A percentile compares a stretch with the other conserved stretches of the same genome.
These are phyloP conservation scores for Lepidocolaptes lacrymiger DNA, from an alignment of 2,797 vertebrate genomes.

Conservation along the genomic window DNA sequence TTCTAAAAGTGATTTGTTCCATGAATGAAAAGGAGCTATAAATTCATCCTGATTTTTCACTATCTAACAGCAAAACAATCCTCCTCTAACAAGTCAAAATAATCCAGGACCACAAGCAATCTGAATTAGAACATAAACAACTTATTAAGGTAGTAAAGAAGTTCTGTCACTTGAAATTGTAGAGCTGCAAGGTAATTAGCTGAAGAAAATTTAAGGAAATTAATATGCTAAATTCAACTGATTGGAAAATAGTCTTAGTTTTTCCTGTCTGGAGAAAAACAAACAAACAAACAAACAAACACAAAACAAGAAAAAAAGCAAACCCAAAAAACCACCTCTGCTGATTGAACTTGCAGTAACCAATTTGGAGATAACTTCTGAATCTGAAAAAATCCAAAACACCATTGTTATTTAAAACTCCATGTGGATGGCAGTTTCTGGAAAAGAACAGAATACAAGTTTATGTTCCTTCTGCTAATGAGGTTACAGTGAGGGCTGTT, in stretches of 20 bases:
- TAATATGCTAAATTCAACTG: background rate
- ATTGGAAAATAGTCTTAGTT: background rate
- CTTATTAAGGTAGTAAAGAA: background rate
- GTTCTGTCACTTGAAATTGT: background rate
- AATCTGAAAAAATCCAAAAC: background rate
- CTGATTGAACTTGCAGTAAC: background rate
- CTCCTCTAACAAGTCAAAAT: background rate
- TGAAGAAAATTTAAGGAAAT: background rate
- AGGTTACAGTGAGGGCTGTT: background rate
- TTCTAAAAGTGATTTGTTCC: background rate
- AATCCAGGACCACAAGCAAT: background rate
- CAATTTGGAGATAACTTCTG: background rate
- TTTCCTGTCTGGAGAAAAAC: background rate
- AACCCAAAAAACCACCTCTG: background rate
- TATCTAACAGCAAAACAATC: background rate
- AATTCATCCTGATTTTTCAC: background rate
- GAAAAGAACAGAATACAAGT: background rate
- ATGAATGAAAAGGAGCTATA: background rate
- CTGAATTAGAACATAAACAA: background rate
- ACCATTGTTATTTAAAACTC: background rate
- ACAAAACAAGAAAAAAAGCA: background rate
- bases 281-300: too few relatives aligned
- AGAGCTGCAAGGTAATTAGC: background rate
- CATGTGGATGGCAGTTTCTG: background rate
- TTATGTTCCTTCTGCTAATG: background rate